These are phyloP conservation scores for Sarotherodon lohbergeri DNA, from an alignment of 2,113 vertebrate species.

Conservation along the genomic window DNA sequence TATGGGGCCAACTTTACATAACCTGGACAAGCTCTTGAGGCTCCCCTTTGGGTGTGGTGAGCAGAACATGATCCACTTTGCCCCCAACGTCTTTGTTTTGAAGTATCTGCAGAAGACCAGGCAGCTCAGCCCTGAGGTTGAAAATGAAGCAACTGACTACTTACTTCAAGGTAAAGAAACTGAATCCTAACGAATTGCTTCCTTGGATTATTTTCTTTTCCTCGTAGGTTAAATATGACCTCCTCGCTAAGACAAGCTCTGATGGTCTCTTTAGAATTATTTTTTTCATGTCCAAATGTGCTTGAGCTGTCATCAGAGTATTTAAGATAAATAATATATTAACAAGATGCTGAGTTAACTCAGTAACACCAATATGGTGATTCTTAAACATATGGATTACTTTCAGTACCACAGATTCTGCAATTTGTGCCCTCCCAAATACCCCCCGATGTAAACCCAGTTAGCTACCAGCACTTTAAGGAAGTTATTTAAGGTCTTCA, in stretches of 20 bases:
- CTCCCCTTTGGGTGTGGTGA: slow-evolving; percentile 91
- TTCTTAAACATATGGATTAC: not conserved
- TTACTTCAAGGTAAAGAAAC: slow-evolving; percentile 67
- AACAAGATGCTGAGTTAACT: not conserved
- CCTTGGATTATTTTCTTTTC: not conserved
- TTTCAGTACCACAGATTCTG: not conserved
- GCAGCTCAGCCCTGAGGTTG: slow-evolving; percentile 83
- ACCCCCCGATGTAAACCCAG: not conserved
- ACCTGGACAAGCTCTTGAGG: slow-evolving; percentile 84
- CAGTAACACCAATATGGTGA: not conserved
- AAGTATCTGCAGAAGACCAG: slow-evolving; percentile 91
- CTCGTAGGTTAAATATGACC: not conserved
- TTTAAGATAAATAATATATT: not conserved
- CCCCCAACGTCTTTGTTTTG: slow-evolving; percentile 90
- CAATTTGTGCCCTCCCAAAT: not conserved
- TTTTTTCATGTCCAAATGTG: not conserved
- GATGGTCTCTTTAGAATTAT: not conserved
- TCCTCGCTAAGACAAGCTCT: not conserved
- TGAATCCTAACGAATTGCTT: not conserved
- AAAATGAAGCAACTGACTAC: slow-evolving; percentile 86
- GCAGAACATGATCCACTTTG: slow-evolving; percentile 97
- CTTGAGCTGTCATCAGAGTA: not conserved
- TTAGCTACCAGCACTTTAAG: not conserved
- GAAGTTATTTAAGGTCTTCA: not conserved
- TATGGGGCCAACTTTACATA: slow-evolving; percentile 89